These are phyloP conservation scores for Tragelaphus oryx DNA, from an alignment of 2,797 vertebrate species.

Conservation along the genomic window DNA sequence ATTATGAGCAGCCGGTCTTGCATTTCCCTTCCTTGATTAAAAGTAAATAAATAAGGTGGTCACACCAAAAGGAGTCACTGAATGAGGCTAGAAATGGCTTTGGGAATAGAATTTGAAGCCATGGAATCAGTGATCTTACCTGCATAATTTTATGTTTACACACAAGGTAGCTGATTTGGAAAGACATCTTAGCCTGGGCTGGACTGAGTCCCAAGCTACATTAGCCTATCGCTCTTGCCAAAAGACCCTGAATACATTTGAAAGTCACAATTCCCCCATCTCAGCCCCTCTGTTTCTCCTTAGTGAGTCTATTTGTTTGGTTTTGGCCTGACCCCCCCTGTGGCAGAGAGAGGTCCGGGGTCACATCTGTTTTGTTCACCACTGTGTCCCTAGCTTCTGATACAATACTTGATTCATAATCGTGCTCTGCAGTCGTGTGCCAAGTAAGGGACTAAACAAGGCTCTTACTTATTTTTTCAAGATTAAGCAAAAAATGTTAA, in stretches of 20 bases:
- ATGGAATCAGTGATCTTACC: not conserved
- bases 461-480: not conserved
- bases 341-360: not conserved
- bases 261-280: not conserved
- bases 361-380: not conserved
- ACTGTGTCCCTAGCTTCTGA: not conserved
- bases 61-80: not conserved
- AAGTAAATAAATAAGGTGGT: not conserved
- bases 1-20: not conserved
- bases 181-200: not conserved
- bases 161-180: not conserved
- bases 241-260: not conserved
- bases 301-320: not conserved
- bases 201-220: not conserved
- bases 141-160: not conserved
- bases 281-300: not conserved
- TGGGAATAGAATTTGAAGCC: not conserved
- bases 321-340: not conserved
- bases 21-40: not conserved
- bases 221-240: not conserved
- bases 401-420: not conserved
- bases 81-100: not conserved
- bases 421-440: not conserved
- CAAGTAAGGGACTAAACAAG: not conserved
- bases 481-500: not conserved